phyloP scores from a whole-genome alignment of 30 jellyfish, hydroid and myxozoan species.

The Phacellophora camtschatica region DNA sequence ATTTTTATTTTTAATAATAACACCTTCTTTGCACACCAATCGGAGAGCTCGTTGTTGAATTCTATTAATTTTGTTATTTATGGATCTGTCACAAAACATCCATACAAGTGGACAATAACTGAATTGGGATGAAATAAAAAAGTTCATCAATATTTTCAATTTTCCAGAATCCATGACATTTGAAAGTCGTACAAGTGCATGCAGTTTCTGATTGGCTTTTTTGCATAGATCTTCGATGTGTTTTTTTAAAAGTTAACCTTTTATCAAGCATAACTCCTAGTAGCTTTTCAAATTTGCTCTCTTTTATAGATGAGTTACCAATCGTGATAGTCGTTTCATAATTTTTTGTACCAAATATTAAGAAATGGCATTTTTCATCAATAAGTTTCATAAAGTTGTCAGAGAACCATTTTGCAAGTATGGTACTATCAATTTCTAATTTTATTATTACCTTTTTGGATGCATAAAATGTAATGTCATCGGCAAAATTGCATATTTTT shows the following conservation, averaged over 20 bases:
- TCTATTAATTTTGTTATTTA: no score
- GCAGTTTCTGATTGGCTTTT: slow-evolving; percentile 18
- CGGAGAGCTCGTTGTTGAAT: no score
- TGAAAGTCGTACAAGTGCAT: slow-evolving; percentile 15
- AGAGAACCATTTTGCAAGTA: slow-evolving; percentile 17
- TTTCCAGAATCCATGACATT: not conserved
- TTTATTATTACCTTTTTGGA: not conserved
- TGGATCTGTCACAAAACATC: no score
- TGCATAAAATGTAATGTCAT: slow-evolving; percentile 33
- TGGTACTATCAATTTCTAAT: slow-evolving; percentile 11
- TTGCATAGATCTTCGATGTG: slow-evolving; percentile 10
- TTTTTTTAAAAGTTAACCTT: slow-evolving; percentile 8
- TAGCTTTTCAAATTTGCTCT: slow-evolving; percentile 29
- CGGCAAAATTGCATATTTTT: slow-evolving; percentile 31
- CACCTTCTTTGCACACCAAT: no score
- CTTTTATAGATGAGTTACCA: not conserved
- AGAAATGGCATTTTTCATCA: slow-evolving; percentile 18
- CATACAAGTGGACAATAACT: no score
- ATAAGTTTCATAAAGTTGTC: slow-evolving; percentile 9
- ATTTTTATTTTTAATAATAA: no score
- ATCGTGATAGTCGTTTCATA: slow-evolving; percentile 12
- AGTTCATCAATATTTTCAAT: slow-evolving; percentile 10
- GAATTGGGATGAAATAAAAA: no score
- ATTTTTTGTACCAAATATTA: not conserved
- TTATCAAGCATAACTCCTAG: slow-evolving; percentile 13